phyloP scores from a whole-genome alignment of 2,113 vertebrate species.

The Cricetomys ansorgei region DNA sequence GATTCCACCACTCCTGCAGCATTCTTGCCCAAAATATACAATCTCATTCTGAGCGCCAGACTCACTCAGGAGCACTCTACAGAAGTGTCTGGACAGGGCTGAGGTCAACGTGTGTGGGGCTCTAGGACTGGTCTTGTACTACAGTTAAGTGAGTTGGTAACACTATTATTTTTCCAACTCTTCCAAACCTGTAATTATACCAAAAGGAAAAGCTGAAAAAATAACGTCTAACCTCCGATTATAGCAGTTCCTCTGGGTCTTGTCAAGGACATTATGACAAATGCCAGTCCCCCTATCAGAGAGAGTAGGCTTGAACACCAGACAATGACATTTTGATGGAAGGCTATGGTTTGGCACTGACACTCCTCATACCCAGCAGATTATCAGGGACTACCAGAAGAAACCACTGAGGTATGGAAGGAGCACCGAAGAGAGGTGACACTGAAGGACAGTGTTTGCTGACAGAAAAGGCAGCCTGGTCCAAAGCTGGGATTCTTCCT shows the following conservation, averaged over 20 bases:
- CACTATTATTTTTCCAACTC: background rate
- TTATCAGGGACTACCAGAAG: fast-evolving
- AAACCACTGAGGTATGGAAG: background rate
- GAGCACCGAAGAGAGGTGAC: fast-evolving
- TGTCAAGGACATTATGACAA: background rate
- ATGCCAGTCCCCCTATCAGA: fast-evolving
- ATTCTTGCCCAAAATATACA: too few species aligned
- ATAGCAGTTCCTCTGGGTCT: background rate
- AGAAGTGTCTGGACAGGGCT: fast-evolving
- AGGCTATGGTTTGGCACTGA: background rate
- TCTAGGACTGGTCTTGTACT: background rate
- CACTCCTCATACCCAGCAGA: background rate
- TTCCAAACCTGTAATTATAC: background rate
- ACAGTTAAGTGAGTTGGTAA: fast-evolving
- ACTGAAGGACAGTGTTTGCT: fast-evolving
- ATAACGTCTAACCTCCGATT: background rate
- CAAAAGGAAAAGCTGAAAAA: background rate
- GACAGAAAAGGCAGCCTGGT: too few species aligned
- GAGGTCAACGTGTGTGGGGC: background rate
- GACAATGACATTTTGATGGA: background rate
- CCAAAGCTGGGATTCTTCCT: fast-evolving
- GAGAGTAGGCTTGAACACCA: background rate
- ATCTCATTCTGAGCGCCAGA: fast-evolving
- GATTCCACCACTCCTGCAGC: fast-evolving
- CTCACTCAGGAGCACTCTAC: fast-evolving